phyloP scores from a whole-genome alignment of 2,888 invertebrate genomes.

The Seira musarum region DNA sequence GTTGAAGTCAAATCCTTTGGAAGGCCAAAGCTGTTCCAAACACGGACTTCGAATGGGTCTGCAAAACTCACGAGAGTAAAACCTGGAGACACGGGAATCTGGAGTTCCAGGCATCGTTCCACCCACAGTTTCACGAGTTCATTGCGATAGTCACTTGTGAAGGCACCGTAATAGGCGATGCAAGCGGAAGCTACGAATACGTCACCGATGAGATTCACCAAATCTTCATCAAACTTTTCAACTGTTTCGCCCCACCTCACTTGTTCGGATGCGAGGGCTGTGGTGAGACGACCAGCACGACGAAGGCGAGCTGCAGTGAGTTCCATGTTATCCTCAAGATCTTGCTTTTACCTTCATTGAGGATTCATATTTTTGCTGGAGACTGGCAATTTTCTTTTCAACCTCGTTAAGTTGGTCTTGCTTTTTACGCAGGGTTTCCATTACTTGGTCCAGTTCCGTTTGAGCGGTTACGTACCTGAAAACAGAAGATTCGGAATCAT shows the following conservation, averaged over 20 bases:
- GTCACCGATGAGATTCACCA: slow-evolving; percentile 87
- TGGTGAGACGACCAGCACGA: slow-evolving; percentile 87
- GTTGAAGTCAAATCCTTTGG: slow-evolving; percentile 91
- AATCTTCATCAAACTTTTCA: slow-evolving; percentile 79
- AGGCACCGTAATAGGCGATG: slow-evolving; percentile 93
- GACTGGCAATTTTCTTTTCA: slow-evolving; percentile 79
- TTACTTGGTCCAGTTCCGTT: slow-evolving; percentile 82
- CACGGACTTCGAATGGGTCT: slow-evolving; percentile 88
- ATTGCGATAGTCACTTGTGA: slow-evolving; percentile 82
- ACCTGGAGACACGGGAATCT: slow-evolving; percentile 81
- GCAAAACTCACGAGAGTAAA: slow-evolving; percentile 73
- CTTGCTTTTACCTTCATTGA: slow-evolving; percentile 84
- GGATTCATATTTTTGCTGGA: slow-evolving; percentile 80
- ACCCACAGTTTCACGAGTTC: slow-evolving; percentile 82
- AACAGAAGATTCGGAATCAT: too few relatives aligned
- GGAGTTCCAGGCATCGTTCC: slow-evolving; percentile 77
- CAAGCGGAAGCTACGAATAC: slow-evolving; percentile 89
- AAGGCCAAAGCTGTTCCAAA: slow-evolving; percentile 91
- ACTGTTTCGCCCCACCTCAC: slow-evolving; percentile 86
- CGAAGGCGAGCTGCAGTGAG: slow-evolving; percentile 84
- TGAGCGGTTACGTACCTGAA: slow-evolving; percentile 74
- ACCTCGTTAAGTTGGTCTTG: slow-evolving; percentile 87
- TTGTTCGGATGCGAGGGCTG: slow-evolving; percentile 90
- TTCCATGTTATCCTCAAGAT: slow-evolving; percentile 82
- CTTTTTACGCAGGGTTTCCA: slow-evolving; percentile 83